Conservation (phyloP, 2,888 invertebrate species). For the Conus canariensis region DNA sequence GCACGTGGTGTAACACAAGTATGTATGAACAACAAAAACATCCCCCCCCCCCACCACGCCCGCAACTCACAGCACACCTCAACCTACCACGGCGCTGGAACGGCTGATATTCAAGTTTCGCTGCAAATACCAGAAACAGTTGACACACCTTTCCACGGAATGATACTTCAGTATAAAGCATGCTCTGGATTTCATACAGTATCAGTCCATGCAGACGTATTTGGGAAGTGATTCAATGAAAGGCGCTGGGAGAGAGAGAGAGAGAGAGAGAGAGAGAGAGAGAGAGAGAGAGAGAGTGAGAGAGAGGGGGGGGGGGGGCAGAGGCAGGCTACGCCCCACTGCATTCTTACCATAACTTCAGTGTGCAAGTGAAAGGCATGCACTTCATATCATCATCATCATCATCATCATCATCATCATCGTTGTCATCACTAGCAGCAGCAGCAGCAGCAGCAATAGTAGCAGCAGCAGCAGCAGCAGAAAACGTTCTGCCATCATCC, state of each 20-base stretch:
- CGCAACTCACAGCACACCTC: background rate
- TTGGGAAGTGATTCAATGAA: background rate
- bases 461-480: background rate
- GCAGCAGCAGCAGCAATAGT: background rate
- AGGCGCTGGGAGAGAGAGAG: background rate
- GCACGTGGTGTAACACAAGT: background rate
- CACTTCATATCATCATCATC: no score
- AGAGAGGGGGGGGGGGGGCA: background rate
- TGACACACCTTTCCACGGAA: no score
- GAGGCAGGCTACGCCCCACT: no score
- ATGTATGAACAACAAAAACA: background rate
- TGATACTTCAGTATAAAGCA: no score
- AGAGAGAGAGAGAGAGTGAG: background rate
- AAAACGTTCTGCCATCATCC: no score
- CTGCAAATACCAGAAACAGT: background rate
- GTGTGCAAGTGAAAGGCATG: no score
- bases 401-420: conserved; percentile 13
- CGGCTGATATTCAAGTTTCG: conserved; percentile 24
- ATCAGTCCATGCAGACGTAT: no score
- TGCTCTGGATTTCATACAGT: no score
- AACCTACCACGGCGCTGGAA: conserved; percentile 22
- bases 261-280: background rate
- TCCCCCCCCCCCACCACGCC: background rate
- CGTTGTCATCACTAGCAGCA: background rate
- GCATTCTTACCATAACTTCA: no score